These are phyloP conservation scores for Rhea americana DNA, from an alignment of 2,113 vertebrate genomes.

Conservation along the genomic window DNA sequence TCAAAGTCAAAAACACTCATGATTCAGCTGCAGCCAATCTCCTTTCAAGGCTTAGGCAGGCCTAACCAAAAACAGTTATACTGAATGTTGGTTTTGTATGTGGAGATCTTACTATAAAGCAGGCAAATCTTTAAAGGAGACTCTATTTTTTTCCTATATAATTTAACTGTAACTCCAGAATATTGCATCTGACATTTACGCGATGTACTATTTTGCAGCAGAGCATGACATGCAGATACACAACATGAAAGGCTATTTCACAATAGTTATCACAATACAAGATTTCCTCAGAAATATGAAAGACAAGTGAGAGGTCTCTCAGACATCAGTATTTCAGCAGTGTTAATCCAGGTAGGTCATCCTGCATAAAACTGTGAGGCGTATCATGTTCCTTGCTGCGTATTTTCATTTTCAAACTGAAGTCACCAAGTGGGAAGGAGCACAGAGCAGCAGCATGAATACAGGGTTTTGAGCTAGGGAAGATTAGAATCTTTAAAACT, in stretches of 20 bases:
- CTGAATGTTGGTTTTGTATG: not conserved
- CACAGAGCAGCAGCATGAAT: not conserved
- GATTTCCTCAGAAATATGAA: not conserved
- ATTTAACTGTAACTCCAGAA: not conserved
- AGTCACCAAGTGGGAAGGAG: not conserved
- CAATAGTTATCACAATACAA: not conserved
- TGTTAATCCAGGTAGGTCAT: not conserved
- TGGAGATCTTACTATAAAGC: not conserved
- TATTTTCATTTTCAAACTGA: not conserved
- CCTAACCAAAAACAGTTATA: not conserved
- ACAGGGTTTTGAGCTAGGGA: not conserved
- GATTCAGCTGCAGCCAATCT: not conserved
- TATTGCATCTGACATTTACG: not conserved
- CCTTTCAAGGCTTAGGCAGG: not conserved
- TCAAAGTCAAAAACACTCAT: not conserved
- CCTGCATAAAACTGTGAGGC: not conserved
- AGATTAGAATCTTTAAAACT: not conserved
- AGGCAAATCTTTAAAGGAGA: not conserved
- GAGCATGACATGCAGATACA: not conserved
- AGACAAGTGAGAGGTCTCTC: not conserved
- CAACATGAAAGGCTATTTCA: not conserved
- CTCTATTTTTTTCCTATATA: not conserved
- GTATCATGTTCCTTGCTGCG: not conserved
- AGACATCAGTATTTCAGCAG: not conserved
- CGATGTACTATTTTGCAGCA: not conserved